Evolutionary conservation across 2,797 vertebrate species (phyloP), one percentile per base, ranked within the genome.

Genomic region (Pterois miles): DNA sequence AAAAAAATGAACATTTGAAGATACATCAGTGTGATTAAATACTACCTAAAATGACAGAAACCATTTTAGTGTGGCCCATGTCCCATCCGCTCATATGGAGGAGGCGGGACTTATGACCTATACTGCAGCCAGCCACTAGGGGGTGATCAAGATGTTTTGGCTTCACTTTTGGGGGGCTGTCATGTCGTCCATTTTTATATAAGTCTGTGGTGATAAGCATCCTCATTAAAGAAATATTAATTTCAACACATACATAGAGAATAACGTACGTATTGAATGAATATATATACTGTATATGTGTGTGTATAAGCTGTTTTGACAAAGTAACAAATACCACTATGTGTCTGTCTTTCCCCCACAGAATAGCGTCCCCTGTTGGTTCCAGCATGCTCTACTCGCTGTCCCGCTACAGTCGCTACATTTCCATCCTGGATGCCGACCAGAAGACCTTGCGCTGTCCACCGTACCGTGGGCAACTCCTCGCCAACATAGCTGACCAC

Each of bases 371-470:
- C 3, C 98, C 97, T 0, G 92, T 91, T 0, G 95, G 96, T 22
- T 94, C 96, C 72, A 96, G 95, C 59, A 91, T 94, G 71, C 93
- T 98, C 13, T 96, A 96, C 18, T 93, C 97, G 13, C 93, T 99
- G 88, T 96, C 95, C 85, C 97, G 98, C 4, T 99, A 99, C 88
- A 97, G 97, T 72, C 97, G 98, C 58, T 99, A 99, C 84, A 92
- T 97, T 31, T 96, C 97, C 89, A 94, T 99, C 81, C 95, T 99
- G 87, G 98, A 99, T 0, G 94, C 96, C 0, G 98, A 99, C 95
- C 96, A 95, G 89, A 99, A 98, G 92, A 99, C 98, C 2, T 90
- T 99, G 12, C 96, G 96, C 83, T 98, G 97, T 62, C 98, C 98
- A 0, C 92, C 96, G 0, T 99, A 99, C 87, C 94, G 92, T 16